Conservation (phyloP, 2,888 invertebrate species). For the Chorisops tibialis region DNA sequence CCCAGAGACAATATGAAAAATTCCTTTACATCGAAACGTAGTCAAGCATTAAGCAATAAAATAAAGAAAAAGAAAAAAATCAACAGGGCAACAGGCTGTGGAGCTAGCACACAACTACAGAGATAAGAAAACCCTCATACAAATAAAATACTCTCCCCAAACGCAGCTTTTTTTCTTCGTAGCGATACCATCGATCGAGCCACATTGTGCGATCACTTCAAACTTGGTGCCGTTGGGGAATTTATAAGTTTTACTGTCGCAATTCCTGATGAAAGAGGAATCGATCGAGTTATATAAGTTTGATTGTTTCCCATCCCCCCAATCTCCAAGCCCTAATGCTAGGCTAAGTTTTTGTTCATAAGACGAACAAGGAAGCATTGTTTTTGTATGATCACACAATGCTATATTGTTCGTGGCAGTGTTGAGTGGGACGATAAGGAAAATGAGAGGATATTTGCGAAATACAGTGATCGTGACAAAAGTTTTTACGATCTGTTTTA, state of each 20-base stretch:
- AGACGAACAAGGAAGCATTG: background rate
- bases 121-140: background rate
- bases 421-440: conserved; percentile 14
- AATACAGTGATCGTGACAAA: too few relatives aligned
- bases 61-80: too few relatives aligned
- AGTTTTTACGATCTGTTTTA: too few relatives aligned
- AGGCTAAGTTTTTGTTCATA: background rate
- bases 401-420: background rate
- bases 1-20: conserved; percentile 6
- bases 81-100: conserved; percentile 18
- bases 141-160: conserved; percentile 5
- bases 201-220: conserved; percentile 7
- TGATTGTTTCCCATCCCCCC: too few relatives aligned
- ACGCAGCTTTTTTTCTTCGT: conserved; percentile 4
- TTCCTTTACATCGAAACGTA: conserved; percentile 6
- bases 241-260: background rate
- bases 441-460: background rate
- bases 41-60: too few relatives aligned
- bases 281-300: too few relatives aligned
- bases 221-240: conserved; percentile 1
- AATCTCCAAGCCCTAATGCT: background rate
- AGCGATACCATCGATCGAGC: background rate
- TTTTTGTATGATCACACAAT: background rate
- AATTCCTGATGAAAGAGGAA: background rate
- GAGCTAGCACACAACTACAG: conserved; percentile 6